Evolutionary conservation across 2,888 invertebrate species (phyloP).

Genomic region (Luperina nickerlii): DNA sequence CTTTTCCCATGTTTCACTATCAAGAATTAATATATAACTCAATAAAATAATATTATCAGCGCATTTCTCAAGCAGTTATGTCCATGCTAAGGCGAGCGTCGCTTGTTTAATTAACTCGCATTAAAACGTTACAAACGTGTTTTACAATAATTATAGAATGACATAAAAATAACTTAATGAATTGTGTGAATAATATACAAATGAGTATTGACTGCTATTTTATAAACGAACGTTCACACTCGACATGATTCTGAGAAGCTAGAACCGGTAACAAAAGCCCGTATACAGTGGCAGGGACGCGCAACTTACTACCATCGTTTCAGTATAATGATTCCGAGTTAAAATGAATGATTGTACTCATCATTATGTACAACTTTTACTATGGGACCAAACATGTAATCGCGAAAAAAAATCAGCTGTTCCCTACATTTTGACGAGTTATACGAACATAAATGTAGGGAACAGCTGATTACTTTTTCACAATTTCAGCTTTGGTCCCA

Average conservation of each 20-base stretch:
- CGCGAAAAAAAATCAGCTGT: no score
- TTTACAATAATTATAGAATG: slow-evolving; percentile 73
- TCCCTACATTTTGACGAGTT: no score
- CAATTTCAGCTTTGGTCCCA: no score
- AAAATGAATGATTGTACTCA: no score
- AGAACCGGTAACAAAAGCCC: neutral
- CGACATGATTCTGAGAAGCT: neutral
- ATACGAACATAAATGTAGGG: no score
- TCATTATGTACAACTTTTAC: no score
- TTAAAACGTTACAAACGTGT: slow-evolving; percentile 79
- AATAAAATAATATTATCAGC: slow-evolving; percentile 26
- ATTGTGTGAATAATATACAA: slow-evolving; percentile 57
- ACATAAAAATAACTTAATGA: slow-evolving; percentile 72
- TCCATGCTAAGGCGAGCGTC: slow-evolving; percentile 74
- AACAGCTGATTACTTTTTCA: no score
- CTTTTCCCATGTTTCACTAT: neutral
- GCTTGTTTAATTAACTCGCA: slow-evolving; percentile 75
- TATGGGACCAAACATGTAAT: no score
- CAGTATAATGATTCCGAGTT: neutral
- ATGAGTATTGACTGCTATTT: slow-evolving; percentile 22
- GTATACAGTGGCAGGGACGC: neutral
- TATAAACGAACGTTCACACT: slow-evolving; percentile 5
- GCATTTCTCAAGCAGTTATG: slow-evolving; percentile 22
- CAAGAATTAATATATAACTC: neutral
- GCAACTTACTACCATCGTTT: neutral